Evolutionary conservation across 2,797 vertebrate genomes (phyloP).

Genomic region (Sebastiscus tertius): DNA sequence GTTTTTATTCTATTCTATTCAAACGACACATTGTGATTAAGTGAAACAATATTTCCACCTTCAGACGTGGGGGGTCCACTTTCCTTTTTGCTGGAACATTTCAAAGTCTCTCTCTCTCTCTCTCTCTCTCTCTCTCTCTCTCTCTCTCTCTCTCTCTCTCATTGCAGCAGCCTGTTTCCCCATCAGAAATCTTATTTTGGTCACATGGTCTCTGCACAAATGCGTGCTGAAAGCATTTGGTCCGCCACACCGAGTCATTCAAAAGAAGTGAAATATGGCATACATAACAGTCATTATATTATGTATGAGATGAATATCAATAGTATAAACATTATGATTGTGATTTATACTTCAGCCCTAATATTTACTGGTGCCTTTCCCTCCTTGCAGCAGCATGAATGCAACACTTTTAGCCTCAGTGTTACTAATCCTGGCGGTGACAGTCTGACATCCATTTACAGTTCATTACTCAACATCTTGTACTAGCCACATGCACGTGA

Average conservation of each 20-base stretch:
- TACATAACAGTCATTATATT: background rate
- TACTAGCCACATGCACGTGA: conserved; percentile 22
- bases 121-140: too few relatives aligned
- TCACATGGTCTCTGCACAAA: background rate
- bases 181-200: background rate
- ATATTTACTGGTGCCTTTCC: background rate
- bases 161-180: background rate
- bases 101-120: background rate
- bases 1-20: background rate
- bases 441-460: conserved; percentile 35
- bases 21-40: background rate
- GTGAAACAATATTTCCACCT: background rate
- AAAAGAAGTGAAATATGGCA: background rate
- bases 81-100: background rate
- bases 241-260: background rate
- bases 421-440: conserved; percentile 30
- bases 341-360: background rate
- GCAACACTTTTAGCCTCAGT: conserved; percentile 10
- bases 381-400: conserved; percentile 4
- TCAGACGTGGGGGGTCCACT: background rate
- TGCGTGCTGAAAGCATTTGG: background rate
- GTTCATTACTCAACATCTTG: conserved; percentile 47
- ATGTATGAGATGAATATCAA: background rate
- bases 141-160: background rate
- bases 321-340: background rate